Conservation (phyloP, 2,888 invertebrate species). For the Aleiodes alternator region DNA sequence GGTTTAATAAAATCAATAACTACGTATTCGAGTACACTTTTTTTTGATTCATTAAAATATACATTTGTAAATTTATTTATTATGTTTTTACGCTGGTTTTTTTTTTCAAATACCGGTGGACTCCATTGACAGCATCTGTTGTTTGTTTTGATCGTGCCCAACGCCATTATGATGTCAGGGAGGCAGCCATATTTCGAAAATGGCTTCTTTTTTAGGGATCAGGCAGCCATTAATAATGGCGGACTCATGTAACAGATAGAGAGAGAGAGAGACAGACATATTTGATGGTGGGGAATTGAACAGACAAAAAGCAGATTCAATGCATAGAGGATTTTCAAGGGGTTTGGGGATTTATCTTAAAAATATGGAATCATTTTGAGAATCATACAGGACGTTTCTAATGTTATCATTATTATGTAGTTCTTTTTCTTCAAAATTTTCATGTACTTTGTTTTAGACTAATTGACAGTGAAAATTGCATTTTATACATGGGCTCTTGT, state of each 20-base stretch:
- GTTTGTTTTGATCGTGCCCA: constrained; percentile 76
- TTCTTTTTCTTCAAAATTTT: too few species aligned
- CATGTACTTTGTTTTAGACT: too few species aligned
- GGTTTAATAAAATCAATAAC: constrained; percentile 66
- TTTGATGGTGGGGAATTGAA: constrained; percentile 41
- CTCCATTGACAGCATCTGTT: constrained; percentile 69
- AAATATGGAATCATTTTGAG: too few species aligned
- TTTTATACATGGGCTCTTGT: too few species aligned
- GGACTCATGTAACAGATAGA: constrained; percentile 31
- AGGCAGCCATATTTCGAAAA: constrained; percentile 82
- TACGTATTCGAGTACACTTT: constrained; percentile 47
- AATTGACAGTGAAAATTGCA: too few species aligned
- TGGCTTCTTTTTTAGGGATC: constrained; percentile 76
- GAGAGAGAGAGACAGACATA: too few species aligned
- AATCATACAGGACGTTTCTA: too few species aligned
- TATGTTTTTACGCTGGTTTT: neutral
- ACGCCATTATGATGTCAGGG: constrained; percentile 79
- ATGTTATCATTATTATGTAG: too few species aligned
- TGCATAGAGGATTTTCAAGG: too few species aligned
- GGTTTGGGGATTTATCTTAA: too few species aligned
- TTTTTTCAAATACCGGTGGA: constrained; percentile 44
- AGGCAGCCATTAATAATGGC: constrained; percentile 73
- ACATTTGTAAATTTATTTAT: constrained; percentile 38
- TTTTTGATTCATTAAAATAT: constrained; percentile 25
- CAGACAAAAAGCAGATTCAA: constrained; percentile 47